These are phyloP conservation scores for Drosophila bipectinata DNA, from an alignment of 1,140 invertebrate species.

Conservation along the genomic window DNA sequence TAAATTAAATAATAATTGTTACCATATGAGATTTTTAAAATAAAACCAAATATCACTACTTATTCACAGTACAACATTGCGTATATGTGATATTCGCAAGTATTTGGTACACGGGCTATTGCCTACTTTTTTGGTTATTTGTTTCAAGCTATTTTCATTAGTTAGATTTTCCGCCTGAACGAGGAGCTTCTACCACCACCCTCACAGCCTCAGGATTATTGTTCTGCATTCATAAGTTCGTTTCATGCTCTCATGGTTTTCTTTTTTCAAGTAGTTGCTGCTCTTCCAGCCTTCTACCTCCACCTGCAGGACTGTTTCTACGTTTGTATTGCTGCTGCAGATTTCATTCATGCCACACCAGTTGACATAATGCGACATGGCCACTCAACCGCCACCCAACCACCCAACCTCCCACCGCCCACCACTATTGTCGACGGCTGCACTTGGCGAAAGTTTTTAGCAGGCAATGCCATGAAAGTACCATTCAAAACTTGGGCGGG, in stretches of 20 bases:
- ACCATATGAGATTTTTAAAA: too few relatives aligned
- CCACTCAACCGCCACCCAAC: slow-evolving; percentile 31
- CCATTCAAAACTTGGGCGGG: slow-evolving; percentile 16
- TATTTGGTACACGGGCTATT: not conserved
- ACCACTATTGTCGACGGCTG: slow-evolving; percentile 11
- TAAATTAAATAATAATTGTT: not conserved
- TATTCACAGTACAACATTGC: not conserved
- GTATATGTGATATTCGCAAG: not conserved
- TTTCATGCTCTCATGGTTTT: slow-evolving; percentile 45
- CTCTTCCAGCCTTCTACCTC: slow-evolving; percentile 8
- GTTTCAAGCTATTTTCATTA: slow-evolving; percentile 30
- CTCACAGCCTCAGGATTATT: slow-evolving; percentile 4
- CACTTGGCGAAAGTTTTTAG: slow-evolving; percentile 34
- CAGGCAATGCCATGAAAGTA: slow-evolving; percentile 36
- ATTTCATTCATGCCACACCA: slow-evolving; percentile 70
- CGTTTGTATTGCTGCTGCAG: slow-evolving; percentile 49
- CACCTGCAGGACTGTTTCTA: slow-evolving; percentile 41
- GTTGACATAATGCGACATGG: slow-evolving; percentile 73
- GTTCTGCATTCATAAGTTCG: slow-evolving; percentile 43
- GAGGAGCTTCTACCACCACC: slow-evolving; percentile 18
- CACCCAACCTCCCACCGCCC: not conserved
- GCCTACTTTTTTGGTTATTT: slow-evolving; percentile 6
- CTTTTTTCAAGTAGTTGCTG: slow-evolving; percentile 16
- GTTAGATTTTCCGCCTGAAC: slow-evolving; percentile 40
- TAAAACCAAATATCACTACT: too few relatives aligned